These are phyloP conservation scores for Lydus trimaculatus DNA, from an alignment of 2,888 invertebrate species.

Conservation along the genomic window DNA sequence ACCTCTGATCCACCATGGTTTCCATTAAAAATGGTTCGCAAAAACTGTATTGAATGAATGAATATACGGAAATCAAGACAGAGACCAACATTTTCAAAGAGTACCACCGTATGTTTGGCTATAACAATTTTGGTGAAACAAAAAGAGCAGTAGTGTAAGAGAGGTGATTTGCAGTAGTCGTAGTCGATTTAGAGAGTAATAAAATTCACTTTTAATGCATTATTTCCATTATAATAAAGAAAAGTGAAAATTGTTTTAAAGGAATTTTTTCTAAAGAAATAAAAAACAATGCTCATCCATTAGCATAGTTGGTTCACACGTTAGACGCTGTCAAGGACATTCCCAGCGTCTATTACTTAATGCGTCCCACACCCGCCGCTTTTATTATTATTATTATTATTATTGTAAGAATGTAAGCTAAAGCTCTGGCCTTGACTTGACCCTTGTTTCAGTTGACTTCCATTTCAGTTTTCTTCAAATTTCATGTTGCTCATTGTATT, in stretches of 20 bases:
- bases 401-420: conserved; percentile 38
- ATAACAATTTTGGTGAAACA: no score
- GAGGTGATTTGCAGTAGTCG: no score
- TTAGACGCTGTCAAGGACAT: conserved; percentile 52
- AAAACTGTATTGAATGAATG: no score
- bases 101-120: no score
- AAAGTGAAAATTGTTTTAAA: conserved; percentile 31
- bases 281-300: conserved; percentile 42
- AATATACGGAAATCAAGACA: no score
- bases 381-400: conserved; percentile 11
- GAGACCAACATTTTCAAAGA: no score
- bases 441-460: conserved; percentile 33
- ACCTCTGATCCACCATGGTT: conserved; percentile 12
- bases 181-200: background rate
- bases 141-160: no score
- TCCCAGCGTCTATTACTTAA: conserved; percentile 50
- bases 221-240: conserved; percentile 23
- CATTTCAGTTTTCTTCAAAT: conserved; percentile 14
- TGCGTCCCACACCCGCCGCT: conserved; percentile 46
- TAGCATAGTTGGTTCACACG: conserved; percentile 52
- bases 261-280: conserved; percentile 34
- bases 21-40: no score
- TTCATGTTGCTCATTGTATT: background rate
- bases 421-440: conserved; percentile 49
- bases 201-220: background rate